A percentile compares a stretch with the other conserved stretches of the same genome.
Evolutionary conservation across 2,797 vertebrate species (phyloP).

Genomic region (Rhynchonycteris naso): DNA sequence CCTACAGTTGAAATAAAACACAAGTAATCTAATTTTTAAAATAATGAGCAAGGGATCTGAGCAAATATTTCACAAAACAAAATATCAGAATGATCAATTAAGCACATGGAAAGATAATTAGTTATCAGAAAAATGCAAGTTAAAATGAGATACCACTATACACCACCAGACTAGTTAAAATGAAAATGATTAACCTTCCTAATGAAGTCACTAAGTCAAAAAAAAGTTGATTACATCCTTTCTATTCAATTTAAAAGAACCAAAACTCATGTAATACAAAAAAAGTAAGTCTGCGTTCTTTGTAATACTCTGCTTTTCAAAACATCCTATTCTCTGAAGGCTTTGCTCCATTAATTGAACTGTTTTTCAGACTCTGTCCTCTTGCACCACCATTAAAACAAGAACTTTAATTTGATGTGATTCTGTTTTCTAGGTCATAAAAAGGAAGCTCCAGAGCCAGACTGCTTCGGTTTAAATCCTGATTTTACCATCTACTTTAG

Average conservation of each 20-base stretch:
- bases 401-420: not conserved
- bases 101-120: not conserved
- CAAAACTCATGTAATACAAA: not conserved
- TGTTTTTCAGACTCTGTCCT: not conserved
- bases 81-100: not conserved
- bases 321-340: not conserved
- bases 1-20: not conserved
- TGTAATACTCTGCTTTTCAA: not conserved
- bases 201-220: not conserved
- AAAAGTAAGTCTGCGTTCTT: not conserved
- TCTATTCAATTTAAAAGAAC: slow-evolving; percentile 6
- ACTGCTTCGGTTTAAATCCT: not conserved
- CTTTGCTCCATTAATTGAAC: not conserved
- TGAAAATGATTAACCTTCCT: not conserved
- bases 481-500: not conserved
- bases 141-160: not conserved
- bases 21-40: not conserved
- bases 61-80: not conserved
- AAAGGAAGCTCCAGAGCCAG: not conserved
- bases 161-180: not conserved
- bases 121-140: slow-evolving; percentile 9
- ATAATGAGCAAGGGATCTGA: not conserved
- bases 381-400: not conserved
- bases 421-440: not conserved
- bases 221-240: slow-evolving; percentile 17